Evolutionary conservation across 2,113 vertebrate species (phyloP).

Genomic region (Myotis davidii): DNA sequence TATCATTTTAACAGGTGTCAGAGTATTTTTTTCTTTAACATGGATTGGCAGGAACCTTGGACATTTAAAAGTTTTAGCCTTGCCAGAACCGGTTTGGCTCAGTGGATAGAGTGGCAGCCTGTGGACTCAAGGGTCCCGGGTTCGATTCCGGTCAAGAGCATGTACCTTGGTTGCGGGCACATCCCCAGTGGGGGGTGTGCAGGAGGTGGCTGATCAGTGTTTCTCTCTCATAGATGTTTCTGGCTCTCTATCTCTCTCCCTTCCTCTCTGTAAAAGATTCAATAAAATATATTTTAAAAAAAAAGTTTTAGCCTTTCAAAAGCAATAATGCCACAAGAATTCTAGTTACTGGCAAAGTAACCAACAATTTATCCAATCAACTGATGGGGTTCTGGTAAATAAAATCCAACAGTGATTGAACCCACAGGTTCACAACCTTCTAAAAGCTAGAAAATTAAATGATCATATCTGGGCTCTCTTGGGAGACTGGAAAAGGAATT

Average conservation of each 20-base stretch:
- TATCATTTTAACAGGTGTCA: background rate
- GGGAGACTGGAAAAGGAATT: background rate
- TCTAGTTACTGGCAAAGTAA: background rate
- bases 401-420: background rate
- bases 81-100: too few species aligned
- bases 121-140: too few species aligned
- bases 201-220: too few species aligned
- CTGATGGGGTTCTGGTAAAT: background rate
- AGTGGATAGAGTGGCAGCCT: too few species aligned
- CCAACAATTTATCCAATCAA: background rate
- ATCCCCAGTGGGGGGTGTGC: too few species aligned
- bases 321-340: background rate
- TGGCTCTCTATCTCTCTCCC: too few species aligned
- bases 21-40: background rate
- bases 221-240: too few species aligned
- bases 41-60: background rate
- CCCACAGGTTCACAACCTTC: background rate
- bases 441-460: background rate
- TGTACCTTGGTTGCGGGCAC: too few species aligned
- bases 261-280: too few species aligned
- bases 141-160: too few species aligned
- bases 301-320: background rate
- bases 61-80: background rate
- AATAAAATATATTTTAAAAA: too few species aligned
- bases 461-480: background rate